Percentiles rank a stretch among this genome's conserved stretches.
Evolutionary conservation across 2,797 vertebrate species (phyloP).

Genomic region (Sphenodon punctatus): DNA sequence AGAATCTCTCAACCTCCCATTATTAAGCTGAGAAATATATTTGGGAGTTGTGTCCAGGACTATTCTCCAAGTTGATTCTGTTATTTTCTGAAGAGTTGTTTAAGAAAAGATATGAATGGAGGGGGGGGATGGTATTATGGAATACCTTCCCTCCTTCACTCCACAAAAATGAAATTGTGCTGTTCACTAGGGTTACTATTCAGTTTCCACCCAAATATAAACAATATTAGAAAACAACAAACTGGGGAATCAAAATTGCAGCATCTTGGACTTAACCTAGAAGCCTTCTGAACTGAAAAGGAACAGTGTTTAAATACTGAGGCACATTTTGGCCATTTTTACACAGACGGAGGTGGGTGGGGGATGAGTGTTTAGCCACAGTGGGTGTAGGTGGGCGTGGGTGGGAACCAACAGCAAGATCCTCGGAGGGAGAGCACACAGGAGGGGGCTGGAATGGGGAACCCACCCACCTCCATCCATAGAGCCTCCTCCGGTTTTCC

Average conservation of each 20-base stretch:
- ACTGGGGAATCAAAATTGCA: background rate
- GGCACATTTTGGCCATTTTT: too few species aligned
- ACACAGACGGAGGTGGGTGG: too few species aligned
- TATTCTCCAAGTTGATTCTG: background rate
- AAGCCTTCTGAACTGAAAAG: background rate
- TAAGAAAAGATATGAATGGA: background rate
- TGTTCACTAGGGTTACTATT: background rate
- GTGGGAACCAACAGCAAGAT: too few species aligned
- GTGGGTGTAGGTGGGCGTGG: too few species aligned
- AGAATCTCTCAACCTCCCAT: background rate
- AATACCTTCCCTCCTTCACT: background rate
- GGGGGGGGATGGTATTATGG: background rate
- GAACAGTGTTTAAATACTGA: background rate
- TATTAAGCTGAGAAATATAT: background rate
- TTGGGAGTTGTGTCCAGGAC: background rate
- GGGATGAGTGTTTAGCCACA: too few species aligned
- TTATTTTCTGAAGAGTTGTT: background rate
- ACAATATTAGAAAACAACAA: background rate
- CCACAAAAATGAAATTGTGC: background rate
- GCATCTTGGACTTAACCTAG: background rate
- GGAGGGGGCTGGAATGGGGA: too few species aligned
- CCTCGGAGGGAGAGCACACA: too few species aligned
- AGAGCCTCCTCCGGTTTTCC: too few species aligned
- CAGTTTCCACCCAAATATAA: background rate
- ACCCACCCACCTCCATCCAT: too few species aligned